phyloP scores from a whole-genome alignment of 1,140 invertebrate species.

The Drosophila simulans region DNA sequence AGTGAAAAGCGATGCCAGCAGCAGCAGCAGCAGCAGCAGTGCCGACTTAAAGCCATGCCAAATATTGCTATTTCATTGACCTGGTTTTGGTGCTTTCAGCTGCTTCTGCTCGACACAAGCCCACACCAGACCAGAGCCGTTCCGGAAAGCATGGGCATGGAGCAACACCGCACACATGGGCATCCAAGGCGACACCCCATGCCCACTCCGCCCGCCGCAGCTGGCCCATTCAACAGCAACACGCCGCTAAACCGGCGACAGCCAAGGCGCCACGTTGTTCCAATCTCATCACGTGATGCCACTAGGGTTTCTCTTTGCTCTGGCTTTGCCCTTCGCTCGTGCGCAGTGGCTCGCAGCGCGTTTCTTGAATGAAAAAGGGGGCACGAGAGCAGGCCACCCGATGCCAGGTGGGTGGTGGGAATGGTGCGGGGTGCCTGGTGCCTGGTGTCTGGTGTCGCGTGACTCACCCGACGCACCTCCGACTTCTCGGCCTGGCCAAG shows the following conservation, averaged over 20 bases:
- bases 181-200: constrained; percentile 63
- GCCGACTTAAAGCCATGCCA: constrained; percentile 67
- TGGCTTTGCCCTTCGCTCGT: constrained; percentile 37
- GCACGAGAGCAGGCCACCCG: constrained; percentile 30
- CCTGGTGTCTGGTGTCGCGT: constrained; percentile 35
- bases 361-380: constrained; percentile 75
- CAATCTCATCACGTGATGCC: constrained; percentile 67
- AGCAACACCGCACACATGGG: constrained; percentile 74
- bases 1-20: constrained; percentile 59
- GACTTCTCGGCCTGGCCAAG: constrained; percentile 11
- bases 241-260: constrained; percentile 73
- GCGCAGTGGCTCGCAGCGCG: constrained; percentile 47
- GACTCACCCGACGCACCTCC: constrained; percentile 56
- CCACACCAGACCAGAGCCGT: constrained; percentile 49
- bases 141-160: constrained; percentile 54
- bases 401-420: not conserved
- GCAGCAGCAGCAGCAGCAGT: constrained; percentile 31
- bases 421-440: not conserved
- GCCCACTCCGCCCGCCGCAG: constrained; percentile 12
- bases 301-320: constrained; percentile 67
- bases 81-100: constrained; percentile 64
- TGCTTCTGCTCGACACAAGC: constrained; percentile 39
- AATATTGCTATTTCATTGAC: constrained; percentile 83
- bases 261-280: constrained; percentile 69
- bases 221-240: constrained; percentile 47